Base-by-base conservation (phyloP, 2,888 invertebrate genomes). In the Mimachlamys varia region DNA sequence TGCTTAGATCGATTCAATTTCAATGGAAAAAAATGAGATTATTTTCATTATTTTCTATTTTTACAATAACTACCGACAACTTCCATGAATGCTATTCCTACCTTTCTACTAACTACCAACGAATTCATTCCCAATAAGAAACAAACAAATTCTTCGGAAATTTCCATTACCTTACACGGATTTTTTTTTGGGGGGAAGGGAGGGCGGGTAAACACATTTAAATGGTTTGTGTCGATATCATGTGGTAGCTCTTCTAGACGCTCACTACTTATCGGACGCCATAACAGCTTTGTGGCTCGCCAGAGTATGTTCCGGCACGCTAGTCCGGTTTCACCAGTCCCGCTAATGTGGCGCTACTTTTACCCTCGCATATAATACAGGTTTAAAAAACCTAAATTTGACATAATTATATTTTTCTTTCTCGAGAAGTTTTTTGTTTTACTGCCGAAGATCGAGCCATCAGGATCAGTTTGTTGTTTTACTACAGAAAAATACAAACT, bases 401-500 rank as follows among this genome's bases (percentile, higher is more conserved):
- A 27, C 76, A 76, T 76, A 76, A 76, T 76, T 76, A 33, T 7
- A 76, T 27, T 27, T 76, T 27, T 76, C 3, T 76, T 76, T 76
- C 76, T 76, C 33, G 22, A 15, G 15, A 76, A 76, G 76, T 76
- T 76, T 76, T 76, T 33, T 27, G 13, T 76, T 76, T 76, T 76
- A 33, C 76, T 76, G 76, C 76, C 76, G 76, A 13, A 33, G 76
- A 76, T 76, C 76, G 22, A 27, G 27, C 76, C 76, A 76, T 76
- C 76, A 76, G 58, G 19, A 27, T 76, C 33, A 10, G 76, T 76
- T 76, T 76, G 27, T 13, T 13, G 13, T 76, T 76, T 76, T 76
- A 33, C 76, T 33, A 33, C 22, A 76, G 76, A 27, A 76, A 76
- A 76, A 76, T 76, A 76, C 27, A 76, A 76, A 33, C 27, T 76